Conservation (phyloP, 1,140 invertebrate species). For the Andrena cerasifolii region DNA sequence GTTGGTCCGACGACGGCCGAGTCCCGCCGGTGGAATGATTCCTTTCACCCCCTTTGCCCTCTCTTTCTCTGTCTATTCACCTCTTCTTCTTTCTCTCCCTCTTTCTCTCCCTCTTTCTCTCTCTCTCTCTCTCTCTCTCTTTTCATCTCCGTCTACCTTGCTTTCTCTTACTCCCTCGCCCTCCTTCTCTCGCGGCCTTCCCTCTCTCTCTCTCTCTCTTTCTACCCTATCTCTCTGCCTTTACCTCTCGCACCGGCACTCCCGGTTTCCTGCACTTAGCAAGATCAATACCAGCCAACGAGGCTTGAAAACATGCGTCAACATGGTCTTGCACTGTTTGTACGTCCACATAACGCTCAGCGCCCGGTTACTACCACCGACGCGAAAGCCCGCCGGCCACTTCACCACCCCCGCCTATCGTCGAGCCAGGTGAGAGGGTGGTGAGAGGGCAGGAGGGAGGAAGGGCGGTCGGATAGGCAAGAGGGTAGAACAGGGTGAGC, state of each 20-base stretch:
- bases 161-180: constrained; percentile 9
- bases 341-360: constrained; percentile 81
- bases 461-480: constrained; percentile 39
- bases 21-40: constrained; percentile 24
- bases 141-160: constrained; percentile 10
- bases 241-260: constrained; percentile 64
- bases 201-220: constrained; percentile 3
- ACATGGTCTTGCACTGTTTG: constrained; percentile 83
- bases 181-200: not conserved
- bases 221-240: constrained; percentile 45
- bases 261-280: constrained; percentile 83
- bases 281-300: constrained; percentile 84
- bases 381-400: constrained; percentile 68
- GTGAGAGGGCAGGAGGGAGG: too few relatives aligned
- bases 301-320: constrained; percentile 84
- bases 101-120: constrained; percentile 16
- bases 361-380: constrained; percentile 68
- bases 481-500: constrained; percentile 40
- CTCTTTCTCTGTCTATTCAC: constrained; percentile 35
- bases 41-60: constrained; percentile 13
- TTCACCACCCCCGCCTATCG: constrained; percentile 60
- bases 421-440: constrained; percentile 60
- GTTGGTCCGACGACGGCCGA: constrained; percentile 35
- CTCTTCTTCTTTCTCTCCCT: constrained; percentile 3
- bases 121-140: constrained; percentile 14